These are phyloP conservation scores for Aricia agestis DNA, from an alignment of 1,140 invertebrate species.

Conservation along the genomic window DNA sequence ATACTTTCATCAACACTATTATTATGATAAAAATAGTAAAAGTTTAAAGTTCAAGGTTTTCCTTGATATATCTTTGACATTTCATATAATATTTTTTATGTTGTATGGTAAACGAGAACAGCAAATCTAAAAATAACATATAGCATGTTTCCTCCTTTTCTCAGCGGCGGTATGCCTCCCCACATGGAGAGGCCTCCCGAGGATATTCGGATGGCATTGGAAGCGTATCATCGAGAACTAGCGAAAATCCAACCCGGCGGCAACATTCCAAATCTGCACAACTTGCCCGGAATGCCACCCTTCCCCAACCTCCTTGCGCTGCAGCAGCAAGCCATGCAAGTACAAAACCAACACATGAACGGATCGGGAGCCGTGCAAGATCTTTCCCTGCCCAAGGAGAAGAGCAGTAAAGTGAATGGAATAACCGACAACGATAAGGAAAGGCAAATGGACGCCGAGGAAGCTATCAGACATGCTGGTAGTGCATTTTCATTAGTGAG, in stretches of 20 bases:
- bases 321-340: conserved; percentile 84
- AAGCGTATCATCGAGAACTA: conserved; percentile 94
- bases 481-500: conserved; percentile 90
- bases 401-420: conserved; percentile 83
- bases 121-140: conserved; percentile 80
- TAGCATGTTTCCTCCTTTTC: conserved; percentile 89
- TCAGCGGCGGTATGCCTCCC: conserved; percentile 83
- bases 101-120: conserved; percentile 76
- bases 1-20: too few species aligned
- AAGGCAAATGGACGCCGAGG: conserved; percentile 79
- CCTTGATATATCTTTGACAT: neutral
- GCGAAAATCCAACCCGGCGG: conserved; percentile 86
- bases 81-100: neutral
- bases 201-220: conserved; percentile 91
- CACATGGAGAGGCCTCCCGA: conserved; percentile 80
- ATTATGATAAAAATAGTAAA: neutral
- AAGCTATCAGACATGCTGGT: conserved; percentile 86
- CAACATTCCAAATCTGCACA: conserved; percentile 77
- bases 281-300: conserved; percentile 77
- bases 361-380: conserved; percentile 87
- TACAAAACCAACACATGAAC: conserved; percentile 77
- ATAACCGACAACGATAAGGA: conserved; percentile 80
- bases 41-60: neutral
- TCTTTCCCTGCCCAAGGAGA: conserved; percentile 88
- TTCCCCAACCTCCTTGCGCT: conserved; percentile 83